These are phyloP conservation scores for Conger conger DNA, from an alignment of 2,113 vertebrate species.

Conservation along the genomic window DNA sequence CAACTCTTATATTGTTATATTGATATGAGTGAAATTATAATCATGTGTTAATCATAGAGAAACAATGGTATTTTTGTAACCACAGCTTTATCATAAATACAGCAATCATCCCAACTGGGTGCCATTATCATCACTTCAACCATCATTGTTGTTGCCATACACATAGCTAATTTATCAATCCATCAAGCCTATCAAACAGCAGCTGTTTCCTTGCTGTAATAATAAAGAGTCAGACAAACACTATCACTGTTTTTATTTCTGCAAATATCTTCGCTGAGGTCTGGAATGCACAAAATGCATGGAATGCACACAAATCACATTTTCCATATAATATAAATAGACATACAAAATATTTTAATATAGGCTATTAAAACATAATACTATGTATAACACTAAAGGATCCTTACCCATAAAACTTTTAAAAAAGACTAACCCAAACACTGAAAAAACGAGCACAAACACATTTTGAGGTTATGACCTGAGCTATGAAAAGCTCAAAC, in stretches of 20 bases:
- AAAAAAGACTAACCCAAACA: too few species aligned
- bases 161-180: not conserved
- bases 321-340: not conserved
- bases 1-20: not conserved
- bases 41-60: not conserved
- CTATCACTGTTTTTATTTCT: not conserved
- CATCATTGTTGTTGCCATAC: not conserved
- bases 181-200: not conserved
- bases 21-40: not conserved
- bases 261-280: not conserved
- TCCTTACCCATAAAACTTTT: too few species aligned
- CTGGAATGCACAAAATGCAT: not conserved
- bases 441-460: too few species aligned
- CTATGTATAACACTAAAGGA: too few species aligned
- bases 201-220: not conserved
- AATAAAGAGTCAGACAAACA: not conserved
- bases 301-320: too few species aligned
- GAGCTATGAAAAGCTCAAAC: not conserved
- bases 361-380: too few species aligned
- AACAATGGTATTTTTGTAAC: not conserved
- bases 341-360: not conserved
- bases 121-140: not conserved
- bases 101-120: not conserved
- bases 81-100: not conserved
- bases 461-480: not conserved